Base-by-base conservation (phyloP, 2,888 invertebrate genomes). In the Thera britannica region DNA sequence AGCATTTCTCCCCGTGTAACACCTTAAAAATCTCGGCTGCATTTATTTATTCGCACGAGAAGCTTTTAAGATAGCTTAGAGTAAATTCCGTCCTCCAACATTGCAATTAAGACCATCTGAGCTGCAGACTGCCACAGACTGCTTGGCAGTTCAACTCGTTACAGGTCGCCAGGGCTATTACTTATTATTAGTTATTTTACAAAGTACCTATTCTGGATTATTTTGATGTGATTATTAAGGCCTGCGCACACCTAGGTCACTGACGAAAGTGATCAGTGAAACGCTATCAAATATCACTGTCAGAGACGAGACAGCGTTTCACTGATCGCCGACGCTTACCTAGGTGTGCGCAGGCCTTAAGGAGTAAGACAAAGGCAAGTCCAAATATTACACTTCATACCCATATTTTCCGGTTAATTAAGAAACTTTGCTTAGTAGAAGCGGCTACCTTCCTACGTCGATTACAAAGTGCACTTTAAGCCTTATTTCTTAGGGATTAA, bases 41-140 rank as follows among this genome's bases (percentile, higher is more conserved):
- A 56, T 66, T 61, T 57, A 59, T 60, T 57, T 66, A 56, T 56
- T 60, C 51, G 34, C 61, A 23, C 49, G 12, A 56, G 61, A 52
- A 8, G 65, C 49, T 65, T 12, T 49, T 57, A 51, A 51, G 60
- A 58, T 67, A 62, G 58, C 62, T 62, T 52, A 60, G 54, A 58
- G 68, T 58, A 63, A 67, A 64, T 70, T 70, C 56, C 52, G 58
- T 58, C 62, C 62, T 65, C 70, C 70, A 69, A 68, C 70, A 65
- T 58, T 60, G 67, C 67, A 68, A 71, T 73, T 72, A 73, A 68
- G 58, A 66, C 65, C 68, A 65, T 71, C 61, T 68, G 62, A 68
- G 62, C 71, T 61, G 67, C 65, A 51, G 46, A 52, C 63, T 36
- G 44, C 9, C 58, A 46, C 58, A 66, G 66, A 58, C 36, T 57